These are phyloP conservation scores for Apeltes quadracus DNA, from an alignment of 2,113 vertebrate species.

Conservation along the genomic window DNA sequence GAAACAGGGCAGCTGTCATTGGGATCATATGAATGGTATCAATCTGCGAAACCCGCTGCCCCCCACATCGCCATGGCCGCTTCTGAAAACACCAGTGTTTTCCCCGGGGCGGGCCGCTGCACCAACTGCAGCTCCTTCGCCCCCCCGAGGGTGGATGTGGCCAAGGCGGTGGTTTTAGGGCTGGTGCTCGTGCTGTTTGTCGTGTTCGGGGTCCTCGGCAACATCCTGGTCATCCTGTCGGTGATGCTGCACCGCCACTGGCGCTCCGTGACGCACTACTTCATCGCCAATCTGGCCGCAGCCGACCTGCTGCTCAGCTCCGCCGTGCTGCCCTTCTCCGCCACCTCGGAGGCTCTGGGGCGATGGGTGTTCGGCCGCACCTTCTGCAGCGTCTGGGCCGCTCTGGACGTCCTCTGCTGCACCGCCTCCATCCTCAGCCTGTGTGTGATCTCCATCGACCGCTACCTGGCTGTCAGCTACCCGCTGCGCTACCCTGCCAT, in stretches of 20 bases:
- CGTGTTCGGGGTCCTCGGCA: conserved; percentile 92
- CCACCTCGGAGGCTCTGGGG: conserved; percentile 90
- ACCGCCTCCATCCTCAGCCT: conserved; percentile 96
- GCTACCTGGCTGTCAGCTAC: conserved; percentile 94
- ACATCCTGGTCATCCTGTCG: conserved; percentile 93
- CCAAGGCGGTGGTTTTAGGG: conserved; percentile 86
- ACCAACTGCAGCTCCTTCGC: conserved; percentile 86
- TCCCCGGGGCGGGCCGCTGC: conserved; percentile 73
- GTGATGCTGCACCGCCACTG: conserved; percentile 91
- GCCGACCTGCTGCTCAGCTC: conserved; percentile 94
- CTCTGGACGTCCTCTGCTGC: conserved; percentile 95
- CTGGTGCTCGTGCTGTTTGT: conserved; percentile 88
- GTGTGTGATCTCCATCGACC: conserved; percentile 95
- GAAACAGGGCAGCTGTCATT: conserved; percentile 7
- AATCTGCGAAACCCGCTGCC: conserved; percentile 1
- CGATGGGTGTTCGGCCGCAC: conserved; percentile 92
- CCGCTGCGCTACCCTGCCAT: conserved; percentile 89
- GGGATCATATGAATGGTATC: conserved; percentile 16
- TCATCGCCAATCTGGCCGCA: conserved; percentile 93
- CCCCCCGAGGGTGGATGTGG: conserved; percentile 76
- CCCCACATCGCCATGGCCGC: conserved; percentile 78
- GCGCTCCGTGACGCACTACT: conserved; percentile 94
- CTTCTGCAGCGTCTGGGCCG: conserved; percentile 94
- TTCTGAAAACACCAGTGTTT: conserved; percentile 77
- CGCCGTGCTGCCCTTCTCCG: conserved; percentile 93